These are phyloP conservation scores for Alectoris magna DNA, from an alignment of 2,797 vertebrate species.

Conservation along the genomic window DNA sequence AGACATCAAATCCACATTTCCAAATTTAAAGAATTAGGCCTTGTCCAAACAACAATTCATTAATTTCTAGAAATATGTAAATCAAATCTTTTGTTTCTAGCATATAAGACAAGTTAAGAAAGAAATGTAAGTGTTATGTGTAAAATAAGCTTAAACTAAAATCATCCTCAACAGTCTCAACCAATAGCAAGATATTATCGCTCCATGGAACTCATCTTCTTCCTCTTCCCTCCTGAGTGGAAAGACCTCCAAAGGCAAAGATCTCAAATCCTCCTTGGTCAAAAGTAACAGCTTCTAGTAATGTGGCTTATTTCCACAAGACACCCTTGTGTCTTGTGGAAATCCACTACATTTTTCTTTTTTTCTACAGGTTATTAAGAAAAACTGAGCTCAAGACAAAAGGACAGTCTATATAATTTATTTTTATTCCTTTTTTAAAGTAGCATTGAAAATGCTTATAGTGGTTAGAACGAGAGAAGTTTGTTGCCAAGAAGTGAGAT, in stretches of 20 bases:
- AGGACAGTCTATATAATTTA: not conserved
- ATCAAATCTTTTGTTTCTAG: not conserved
- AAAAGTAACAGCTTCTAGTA: not conserved
- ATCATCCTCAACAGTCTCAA: too few relatives aligned
- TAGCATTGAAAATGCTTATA: not conserved
- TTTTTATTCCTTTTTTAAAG: not conserved
- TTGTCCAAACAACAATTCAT: rapidly evolving
- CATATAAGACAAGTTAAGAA: not conserved
- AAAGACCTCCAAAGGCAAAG: too few relatives aligned
- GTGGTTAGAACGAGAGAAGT: not conserved
- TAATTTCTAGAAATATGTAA: rapidly evolving
- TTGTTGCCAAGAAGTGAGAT: not conserved
- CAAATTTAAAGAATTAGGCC: not conserved
- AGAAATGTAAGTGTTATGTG: too few relatives aligned
- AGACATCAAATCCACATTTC: not conserved
- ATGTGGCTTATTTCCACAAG: not conserved
- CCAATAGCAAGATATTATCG: too few relatives aligned
- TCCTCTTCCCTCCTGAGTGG: too few relatives aligned
- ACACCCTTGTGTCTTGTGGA: not conserved
- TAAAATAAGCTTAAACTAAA: too few relatives aligned
- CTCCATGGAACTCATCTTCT: too few relatives aligned
- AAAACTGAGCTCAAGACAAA: not conserved
- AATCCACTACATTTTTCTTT: not conserved
- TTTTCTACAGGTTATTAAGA: not conserved
- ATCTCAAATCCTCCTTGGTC: too few relatives aligned